phyloP scores from a whole-genome alignment of 1,140 invertebrate genomes.

The Heliconius hewitsoni region DNA sequence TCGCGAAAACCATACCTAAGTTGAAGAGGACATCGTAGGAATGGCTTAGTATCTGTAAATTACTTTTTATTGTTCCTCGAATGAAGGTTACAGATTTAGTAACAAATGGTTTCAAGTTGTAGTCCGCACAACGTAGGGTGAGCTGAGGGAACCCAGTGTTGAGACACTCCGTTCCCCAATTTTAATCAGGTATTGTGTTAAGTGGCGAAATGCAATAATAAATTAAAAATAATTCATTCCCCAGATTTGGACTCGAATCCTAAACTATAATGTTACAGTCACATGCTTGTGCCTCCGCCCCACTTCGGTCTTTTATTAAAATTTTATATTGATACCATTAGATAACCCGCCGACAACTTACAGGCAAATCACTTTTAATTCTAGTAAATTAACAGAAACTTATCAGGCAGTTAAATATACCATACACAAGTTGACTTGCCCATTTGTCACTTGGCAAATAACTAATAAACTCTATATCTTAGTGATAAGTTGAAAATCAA shows the following conservation, averaged over 20 bases:
- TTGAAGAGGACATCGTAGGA: neutral
- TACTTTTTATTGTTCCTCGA: neutral
- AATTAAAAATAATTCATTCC: too few relatives aligned
- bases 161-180: neutral
- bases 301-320: too few relatives aligned
- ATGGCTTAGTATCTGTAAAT: neutral
- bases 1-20: constrained; percentile 14
- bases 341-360: neutral
- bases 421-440: neutral
- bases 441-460: neutral
- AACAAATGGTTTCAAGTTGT: neutral
- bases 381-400: too few relatives aligned
- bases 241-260: too few relatives aligned
- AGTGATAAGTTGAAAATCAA: neutral
- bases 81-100: neutral
- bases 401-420: too few relatives aligned
- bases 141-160: neutral
- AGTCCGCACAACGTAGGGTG: neutral
- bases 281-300: too few relatives aligned
- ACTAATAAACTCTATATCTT: neutral
- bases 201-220: neutral
- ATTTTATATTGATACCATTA: neutral
- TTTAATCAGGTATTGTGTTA: neutral
- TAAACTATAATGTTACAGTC: too few relatives aligned
- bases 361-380: neutral